Conservation (phyloP, 2,797 vertebrate species). For the Diglossa cyanea region DNA sequence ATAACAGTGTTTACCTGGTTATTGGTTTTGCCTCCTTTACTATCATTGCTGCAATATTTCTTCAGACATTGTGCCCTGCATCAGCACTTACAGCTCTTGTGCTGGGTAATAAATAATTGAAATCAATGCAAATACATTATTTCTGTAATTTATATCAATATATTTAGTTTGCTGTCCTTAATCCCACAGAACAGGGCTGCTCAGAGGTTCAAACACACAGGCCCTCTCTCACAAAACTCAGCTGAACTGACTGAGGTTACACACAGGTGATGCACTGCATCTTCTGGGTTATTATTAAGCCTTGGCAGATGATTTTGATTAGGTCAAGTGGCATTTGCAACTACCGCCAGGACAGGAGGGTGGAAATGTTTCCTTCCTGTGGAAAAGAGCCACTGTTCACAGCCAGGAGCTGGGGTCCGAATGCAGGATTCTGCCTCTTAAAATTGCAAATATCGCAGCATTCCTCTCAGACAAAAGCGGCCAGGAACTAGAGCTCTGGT, state of each 20-base stretch:
- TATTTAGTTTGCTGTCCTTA: not conserved
- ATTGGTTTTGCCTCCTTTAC: not conserved
- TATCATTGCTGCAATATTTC: not conserved
- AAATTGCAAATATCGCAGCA: no score
- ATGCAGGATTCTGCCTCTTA: no score
- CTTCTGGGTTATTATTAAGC: not conserved
- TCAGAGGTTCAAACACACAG: not conserved
- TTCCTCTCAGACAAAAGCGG: no score
- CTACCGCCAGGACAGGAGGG: not conserved
- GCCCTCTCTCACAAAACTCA: not conserved
- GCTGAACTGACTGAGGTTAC: not conserved
- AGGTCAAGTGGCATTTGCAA: not conserved
- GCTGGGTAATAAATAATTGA: not conserved
- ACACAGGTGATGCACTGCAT: not conserved
- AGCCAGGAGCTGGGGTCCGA: no score
- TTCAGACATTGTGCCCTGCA: not conserved
- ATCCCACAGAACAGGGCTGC: not conserved
- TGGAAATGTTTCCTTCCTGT: not conserved
- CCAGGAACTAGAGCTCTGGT: no score
- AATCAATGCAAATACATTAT: not conserved
- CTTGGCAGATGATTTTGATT: not conserved
- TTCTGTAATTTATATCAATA: not conserved
- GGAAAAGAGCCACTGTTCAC: no score
- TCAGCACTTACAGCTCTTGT: not conserved
- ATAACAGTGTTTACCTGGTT: not conserved